These are phyloP conservation scores for Elgaria multicarinata DNA, from an alignment of 2,113 vertebrate genomes.

Conservation along the genomic window DNA sequence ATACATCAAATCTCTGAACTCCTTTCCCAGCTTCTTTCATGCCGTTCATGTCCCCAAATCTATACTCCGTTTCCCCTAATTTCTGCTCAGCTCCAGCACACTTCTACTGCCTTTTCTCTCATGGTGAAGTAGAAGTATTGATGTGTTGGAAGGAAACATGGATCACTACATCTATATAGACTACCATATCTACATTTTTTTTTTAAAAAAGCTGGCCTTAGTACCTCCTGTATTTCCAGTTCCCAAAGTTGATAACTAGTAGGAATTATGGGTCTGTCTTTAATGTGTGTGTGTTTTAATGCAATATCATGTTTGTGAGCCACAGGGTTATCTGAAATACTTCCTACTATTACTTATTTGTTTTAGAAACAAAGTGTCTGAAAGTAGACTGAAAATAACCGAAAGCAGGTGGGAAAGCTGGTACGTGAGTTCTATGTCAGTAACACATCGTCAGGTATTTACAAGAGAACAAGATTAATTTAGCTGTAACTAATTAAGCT, in stretches of 20 bases:
- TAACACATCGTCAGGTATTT: neutral
- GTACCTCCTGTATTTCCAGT: neutral
- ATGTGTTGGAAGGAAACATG: neutral
- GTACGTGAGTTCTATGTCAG: neutral
- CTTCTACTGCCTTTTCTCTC: too few species aligned
- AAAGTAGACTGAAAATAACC: neutral
- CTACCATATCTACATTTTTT: neutral
- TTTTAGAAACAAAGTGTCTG: neutral
- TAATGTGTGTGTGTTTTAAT: neutral
- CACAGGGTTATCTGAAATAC: neutral
- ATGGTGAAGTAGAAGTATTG: neutral
- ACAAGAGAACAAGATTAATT: neutral
- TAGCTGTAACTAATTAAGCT: rapidly evolving
- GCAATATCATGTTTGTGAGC: neutral
- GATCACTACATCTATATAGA: neutral
- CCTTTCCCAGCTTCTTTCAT: too few species aligned
- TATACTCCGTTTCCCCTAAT: neutral
- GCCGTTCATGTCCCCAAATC: neutral
- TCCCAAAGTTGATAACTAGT: neutral
- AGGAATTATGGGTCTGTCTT: neutral
- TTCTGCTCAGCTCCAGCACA: neutral
- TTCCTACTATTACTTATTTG: neutral
- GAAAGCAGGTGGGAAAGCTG: neutral
- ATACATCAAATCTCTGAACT: too few species aligned
- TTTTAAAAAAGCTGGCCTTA: neutral